Evolutionary conservation across 1,140 invertebrate species (phyloP), one percentile per base, ranked within the genome.

Genomic region (Panagrolaimus sp.): DNA sequence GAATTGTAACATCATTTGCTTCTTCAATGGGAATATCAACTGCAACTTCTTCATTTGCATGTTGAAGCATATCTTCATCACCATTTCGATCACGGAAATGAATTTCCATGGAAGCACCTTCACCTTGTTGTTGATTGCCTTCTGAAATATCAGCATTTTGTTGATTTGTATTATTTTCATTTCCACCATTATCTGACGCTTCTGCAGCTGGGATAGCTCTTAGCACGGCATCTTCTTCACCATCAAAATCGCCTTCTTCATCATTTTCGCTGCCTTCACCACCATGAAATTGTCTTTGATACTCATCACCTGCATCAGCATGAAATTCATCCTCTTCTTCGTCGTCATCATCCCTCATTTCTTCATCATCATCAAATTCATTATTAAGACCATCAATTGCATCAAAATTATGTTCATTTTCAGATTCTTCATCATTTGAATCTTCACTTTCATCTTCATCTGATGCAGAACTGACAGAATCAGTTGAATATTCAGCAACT

Each of bases 151-250:
- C 38, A 20, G 38, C 31, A 11, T 13, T 9, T 67, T 61, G 64
- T 13, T 20, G 2, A 7, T 38, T 38, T 4, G 31, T 7, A 38
- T 38, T 38, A 38, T 38, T 38, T 38, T 38, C 31, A 38, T 38
- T 38, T 38, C 31, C 51, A 3, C 20, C 51, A 25, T 78, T 61
- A 86, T 88, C 77, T 90, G 86, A 44, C 92, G 86, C 83, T 96
- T 93, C 0, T 94, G 86, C 77, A 92, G 90, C 80, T 95, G 31
- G 31, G 7, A 38, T 38, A 38, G 31, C 31, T 38, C 31, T 38
- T 38, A 27, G 86, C 87, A 73, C 84, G 71, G 79, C 81, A 64
- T 81, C 84, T n/a, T 74, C 74, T 8, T 74, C 75, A 66, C 72
- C 75, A 53, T 79, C 80, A 63, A 76, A 83, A 9, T 77, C 82